Conservation (phyloP, 2,113 vertebrate species). For the Tapirus terrestris region DNA sequence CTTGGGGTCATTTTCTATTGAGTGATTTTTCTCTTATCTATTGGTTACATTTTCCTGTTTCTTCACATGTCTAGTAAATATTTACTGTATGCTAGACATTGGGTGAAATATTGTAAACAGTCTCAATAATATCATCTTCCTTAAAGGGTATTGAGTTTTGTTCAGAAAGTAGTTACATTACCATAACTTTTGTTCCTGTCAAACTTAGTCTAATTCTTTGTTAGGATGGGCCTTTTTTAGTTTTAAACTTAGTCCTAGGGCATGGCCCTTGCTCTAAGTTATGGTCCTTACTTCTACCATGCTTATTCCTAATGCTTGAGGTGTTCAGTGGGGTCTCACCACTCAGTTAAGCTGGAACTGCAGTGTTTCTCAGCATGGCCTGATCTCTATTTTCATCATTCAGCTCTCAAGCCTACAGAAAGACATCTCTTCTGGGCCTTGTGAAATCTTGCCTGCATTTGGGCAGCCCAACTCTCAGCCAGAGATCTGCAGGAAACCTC, state of each 20-base stretch:
- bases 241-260: background rate
- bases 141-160: background rate
- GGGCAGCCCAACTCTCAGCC: background rate
- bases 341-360: background rate
- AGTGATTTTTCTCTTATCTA: background rate
- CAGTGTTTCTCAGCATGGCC: too few species aligned
- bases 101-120: background rate
- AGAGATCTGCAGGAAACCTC: background rate
- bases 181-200: background rate
- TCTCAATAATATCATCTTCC: background rate
- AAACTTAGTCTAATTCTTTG: background rate
- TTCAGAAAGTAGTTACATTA: background rate
- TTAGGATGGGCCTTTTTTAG: background rate
- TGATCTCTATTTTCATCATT: background rate
- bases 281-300: background rate
- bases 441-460: background rate
- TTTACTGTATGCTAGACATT: background rate
- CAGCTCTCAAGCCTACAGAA: background rate
- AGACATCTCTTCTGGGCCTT: background rate
- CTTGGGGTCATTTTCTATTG: background rate
- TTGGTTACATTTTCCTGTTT: background rate
- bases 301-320: background rate
- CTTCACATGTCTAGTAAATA: background rate
- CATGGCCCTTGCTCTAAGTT: background rate
- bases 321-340: background rate